Percentiles rank a stretch among this genome's conserved stretches.
Evolutionary conservation across 2,888 invertebrate species (phyloP).

Genomic region (Caenorhabditis plicata): DNA sequence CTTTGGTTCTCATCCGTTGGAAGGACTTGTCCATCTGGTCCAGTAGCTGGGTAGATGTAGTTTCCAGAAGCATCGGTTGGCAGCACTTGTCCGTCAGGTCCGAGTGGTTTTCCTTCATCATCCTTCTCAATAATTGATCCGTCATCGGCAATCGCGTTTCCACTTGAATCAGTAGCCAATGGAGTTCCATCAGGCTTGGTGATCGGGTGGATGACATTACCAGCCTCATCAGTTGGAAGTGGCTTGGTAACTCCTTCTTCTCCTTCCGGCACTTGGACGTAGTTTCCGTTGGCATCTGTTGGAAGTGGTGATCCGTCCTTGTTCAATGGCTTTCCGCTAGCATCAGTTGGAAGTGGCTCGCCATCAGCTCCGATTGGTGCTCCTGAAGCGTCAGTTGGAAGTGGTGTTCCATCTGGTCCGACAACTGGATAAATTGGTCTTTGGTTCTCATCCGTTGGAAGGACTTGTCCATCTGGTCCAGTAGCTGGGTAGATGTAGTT

Average conservation of each 20-base stretch:
- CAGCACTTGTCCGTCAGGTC: slow-evolving; percentile 17
- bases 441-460: slow-evolving; percentile 20
- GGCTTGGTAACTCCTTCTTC: not conserved
- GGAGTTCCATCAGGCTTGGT: slow-evolving; percentile 3
- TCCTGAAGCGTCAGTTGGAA: slow-evolving; percentile 40
- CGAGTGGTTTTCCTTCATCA: slow-evolving; percentile 30
- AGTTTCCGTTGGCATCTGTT: slow-evolving; percentile 15
- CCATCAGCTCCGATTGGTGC: slow-evolving; percentile 16
- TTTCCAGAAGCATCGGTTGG: slow-evolving; percentile 30
- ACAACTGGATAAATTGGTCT: slow-evolving; percentile 5
- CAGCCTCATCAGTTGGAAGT: slow-evolving; percentile 17
- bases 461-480: slow-evolving; percentile 14
- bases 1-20: slow-evolving; percentile 21
- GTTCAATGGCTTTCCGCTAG: slow-evolving; percentile 9
- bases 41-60: slow-evolving; percentile 17
- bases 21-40: slow-evolving; percentile 12
- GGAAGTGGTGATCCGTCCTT: slow-evolving; percentile 21
- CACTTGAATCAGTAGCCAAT: slow-evolving; percentile 22
- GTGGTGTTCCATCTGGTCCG: slow-evolving; percentile 22
- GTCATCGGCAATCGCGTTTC: slow-evolving; percentile 5
- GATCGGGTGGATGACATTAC: slow-evolving; percentile 9
- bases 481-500: slow-evolving; percentile 11
- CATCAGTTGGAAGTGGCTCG: slow-evolving; percentile 9
- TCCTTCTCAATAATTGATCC: slow-evolving; percentile 17
- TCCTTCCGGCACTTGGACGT: not conserved